Base-by-base conservation (phyloP, 2,113 vertebrate genomes). In the Crotalus horridus region DNA sequence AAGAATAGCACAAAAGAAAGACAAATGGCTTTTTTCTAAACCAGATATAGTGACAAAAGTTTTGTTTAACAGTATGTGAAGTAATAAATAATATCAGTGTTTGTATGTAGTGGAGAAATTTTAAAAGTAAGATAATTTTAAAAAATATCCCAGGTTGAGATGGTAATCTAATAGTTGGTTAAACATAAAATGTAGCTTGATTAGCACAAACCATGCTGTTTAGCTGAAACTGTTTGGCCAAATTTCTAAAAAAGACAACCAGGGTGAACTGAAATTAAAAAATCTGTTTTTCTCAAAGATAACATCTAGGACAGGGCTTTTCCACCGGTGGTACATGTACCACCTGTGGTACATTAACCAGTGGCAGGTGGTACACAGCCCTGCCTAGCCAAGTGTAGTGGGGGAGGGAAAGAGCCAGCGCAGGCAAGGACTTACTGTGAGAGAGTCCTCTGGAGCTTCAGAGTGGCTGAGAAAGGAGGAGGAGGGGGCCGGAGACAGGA, bases 1-100 rank as follows among this genome's bases (percentile, higher is more conserved):
- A 91, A 92, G 93, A 90, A 89, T 90, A 53, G 51, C 93, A 94
- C 86, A 95, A 93, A 96, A 92, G 93, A 85, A 91, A 94, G 85
- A 91, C 94, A 86, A 93, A 46, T 55, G 23, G 33, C 0, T 0
- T 87, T 43, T 87, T 81, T 89, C 90, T 88, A 87, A 53, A 56
- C 24, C 0, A 1, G 74, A 88, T 15, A 0, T 39, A 15, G 86
- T 0, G 1, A 51, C 89, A 85, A 91, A 56, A 87, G 87, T 95
- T 61, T 1, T 92, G 90, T 89, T 88, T 91, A 93, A 85, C 90
- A 95, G n/a, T 93, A 85, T 3, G 0, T 92, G 69, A 64, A 54
- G 64, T 87, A 93, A 81, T 85, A 89, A 88, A 59, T 91, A 89
- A 94, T 87, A 92, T 91, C 33, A 92, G 85, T 54, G 58, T 53